Percentiles rank a stretch among this genome's conserved stretches.
phyloP scores from a whole-genome alignment of 2,797 vertebrate species.

The Syncerus caffer region DNA sequence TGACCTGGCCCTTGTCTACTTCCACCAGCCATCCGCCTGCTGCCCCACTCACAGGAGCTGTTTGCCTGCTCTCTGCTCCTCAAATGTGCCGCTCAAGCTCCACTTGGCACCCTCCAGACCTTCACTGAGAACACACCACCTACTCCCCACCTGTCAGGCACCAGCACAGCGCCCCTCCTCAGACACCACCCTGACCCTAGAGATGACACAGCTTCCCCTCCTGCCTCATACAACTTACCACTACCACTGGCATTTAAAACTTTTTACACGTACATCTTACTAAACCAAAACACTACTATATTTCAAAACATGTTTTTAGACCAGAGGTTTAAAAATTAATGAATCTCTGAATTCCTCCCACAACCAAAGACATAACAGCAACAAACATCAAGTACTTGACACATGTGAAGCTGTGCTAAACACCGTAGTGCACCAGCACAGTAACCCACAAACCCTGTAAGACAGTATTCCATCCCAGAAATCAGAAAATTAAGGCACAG shows the following conservation, averaged over 20 bases:
- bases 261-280: background rate
- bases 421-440: background rate
- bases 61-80: background rate
- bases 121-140: background rate
- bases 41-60: background rate
- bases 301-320: conserved; percentile 47
- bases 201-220: background rate
- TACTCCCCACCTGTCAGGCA: background rate
- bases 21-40: background rate
- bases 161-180: background rate
- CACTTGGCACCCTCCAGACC: background rate
- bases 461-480: background rate
- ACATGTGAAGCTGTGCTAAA: background rate
- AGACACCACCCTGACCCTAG: background rate
- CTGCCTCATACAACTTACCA: background rate
- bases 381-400: background rate
- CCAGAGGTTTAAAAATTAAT: background rate
- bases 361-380: background rate
- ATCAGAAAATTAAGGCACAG: background rate
- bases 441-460: background rate
- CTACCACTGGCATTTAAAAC: background rate
- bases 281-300: conserved; percentile 13
- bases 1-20: background rate
- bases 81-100: background rate
- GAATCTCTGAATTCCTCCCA: conserved; percentile 18